phyloP scores from a whole-genome alignment of 2,888 invertebrate species.

The Ochropacha duplaris region DNA sequence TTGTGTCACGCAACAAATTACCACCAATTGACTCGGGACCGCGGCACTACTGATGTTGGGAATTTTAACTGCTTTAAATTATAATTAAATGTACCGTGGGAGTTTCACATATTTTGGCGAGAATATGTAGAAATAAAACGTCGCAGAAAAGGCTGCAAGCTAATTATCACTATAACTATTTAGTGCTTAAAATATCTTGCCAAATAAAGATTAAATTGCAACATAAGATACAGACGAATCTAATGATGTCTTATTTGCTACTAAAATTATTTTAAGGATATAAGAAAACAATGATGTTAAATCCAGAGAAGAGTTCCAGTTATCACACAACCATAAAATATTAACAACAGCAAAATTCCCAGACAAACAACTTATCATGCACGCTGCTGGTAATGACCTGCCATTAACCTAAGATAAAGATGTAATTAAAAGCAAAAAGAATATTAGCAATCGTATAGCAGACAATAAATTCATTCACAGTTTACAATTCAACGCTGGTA shows the following conservation, averaged over 20 bases:
- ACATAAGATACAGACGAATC: too few relatives aligned
- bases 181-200: neutral
- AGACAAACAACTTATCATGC: neutral
- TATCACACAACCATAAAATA: neutral
- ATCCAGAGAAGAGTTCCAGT: neutral
- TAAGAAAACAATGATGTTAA: too few relatives aligned
- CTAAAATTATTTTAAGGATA: too few relatives aligned
- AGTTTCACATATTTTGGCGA: slow-evolving; percentile 13
- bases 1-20: slow-evolving; percentile 35
- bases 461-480: slow-evolving; percentile 1
- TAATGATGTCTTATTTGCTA: too few relatives aligned
- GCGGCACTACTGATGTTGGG: slow-evolving; percentile 28
- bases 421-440: slow-evolving; percentile 1
- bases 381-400: slow-evolving; percentile 1
- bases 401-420: slow-evolving; percentile 3
- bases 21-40: slow-evolving; percentile 30
- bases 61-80: slow-evolving; percentile 28
- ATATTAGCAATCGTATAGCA: neutral
- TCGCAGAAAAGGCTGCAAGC: neutral
- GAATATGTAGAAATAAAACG: neutral
- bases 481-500: neutral
- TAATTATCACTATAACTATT: neutral
- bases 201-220: too few relatives aligned
- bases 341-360: neutral
- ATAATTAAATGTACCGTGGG: slow-evolving; percentile 31